Percentiles rank a stretch among this genome's conserved stretches.
Conservation (phyloP, 2,113 vertebrate species). For the Channa maculata region DNA sequence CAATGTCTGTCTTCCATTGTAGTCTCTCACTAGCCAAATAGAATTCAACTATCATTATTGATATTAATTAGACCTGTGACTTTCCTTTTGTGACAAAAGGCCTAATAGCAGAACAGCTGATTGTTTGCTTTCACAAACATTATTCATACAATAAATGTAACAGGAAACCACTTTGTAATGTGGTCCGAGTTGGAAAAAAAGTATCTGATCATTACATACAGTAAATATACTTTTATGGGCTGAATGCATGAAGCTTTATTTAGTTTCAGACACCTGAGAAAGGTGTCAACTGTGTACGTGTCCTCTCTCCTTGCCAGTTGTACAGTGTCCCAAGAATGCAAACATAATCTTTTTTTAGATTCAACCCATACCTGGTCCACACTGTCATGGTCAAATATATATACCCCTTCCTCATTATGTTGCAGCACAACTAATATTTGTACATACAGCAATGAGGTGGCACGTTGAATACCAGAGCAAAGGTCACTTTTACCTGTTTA, state of each 20-base stretch:
- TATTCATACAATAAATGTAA: too few relatives aligned
- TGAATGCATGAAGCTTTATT: not conserved
- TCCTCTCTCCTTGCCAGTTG: slow-evolving; percentile 14
- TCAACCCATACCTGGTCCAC: slow-evolving; percentile 32
- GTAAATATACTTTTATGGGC: too few relatives aligned
- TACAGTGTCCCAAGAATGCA: slow-evolving; percentile 20
- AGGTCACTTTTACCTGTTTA: slow-evolving; percentile 2
- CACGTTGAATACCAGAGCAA: not conserved
- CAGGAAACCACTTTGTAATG: too few relatives aligned
- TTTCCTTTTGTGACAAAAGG: not conserved
- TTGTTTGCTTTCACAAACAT: too few relatives aligned
- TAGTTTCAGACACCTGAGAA: slow-evolving; percentile 9
- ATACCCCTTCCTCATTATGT: slow-evolving; percentile 16
- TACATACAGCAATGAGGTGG: not conserved
- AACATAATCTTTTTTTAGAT: slow-evolving; percentile 59
- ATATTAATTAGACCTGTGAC: not conserved
- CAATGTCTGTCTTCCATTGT: not conserved
- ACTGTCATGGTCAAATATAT: slow-evolving; percentile 22
- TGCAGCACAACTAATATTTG: slow-evolving; percentile 28
- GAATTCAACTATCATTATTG: not conserved
- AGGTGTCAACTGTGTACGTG: not conserved
- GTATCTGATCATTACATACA: too few relatives aligned
- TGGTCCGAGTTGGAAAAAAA: too few relatives aligned
- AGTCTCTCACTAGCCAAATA: not conserved
- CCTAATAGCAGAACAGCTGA: not conserved